A percentile compares a stretch with the other conserved stretches of the same genome.
phyloP scores from a whole-genome alignment of 2,113 vertebrate genomes.

The Campylorhamphus procurvoides region DNA sequence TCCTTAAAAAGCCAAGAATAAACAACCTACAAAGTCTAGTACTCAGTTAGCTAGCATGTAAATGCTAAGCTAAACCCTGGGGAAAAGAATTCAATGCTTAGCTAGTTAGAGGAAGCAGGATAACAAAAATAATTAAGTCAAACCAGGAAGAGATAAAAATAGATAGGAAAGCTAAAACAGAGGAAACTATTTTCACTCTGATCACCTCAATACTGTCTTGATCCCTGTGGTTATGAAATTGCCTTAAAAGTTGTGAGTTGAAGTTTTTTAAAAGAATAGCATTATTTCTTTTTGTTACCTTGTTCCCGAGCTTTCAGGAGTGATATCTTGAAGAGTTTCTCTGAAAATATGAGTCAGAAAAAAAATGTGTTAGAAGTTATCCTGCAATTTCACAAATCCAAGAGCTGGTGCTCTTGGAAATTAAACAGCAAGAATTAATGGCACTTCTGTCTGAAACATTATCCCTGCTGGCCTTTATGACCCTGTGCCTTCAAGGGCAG shows the following conservation, averaged over 20 bases:
- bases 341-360: background rate
- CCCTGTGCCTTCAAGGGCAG: background rate
- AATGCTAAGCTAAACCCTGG: background rate
- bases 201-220: background rate
- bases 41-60: background rate
- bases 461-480: background rate
- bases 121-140: background rate
- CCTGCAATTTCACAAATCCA: background rate
- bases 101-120: background rate
- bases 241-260: background rate
- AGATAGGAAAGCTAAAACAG: background rate
- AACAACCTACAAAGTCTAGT: background rate
- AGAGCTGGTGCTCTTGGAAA: background rate
- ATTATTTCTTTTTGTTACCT: background rate
- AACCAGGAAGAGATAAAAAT: constrained; percentile 2
- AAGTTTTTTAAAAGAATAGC: background rate
- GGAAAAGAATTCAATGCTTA: background rate
- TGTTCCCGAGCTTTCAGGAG: background rate
- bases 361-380: background rate
- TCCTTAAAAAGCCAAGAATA: background rate
- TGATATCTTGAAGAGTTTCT: background rate
- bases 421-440: background rate
- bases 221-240: background rate
- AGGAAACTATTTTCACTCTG: background rate
- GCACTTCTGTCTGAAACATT: background rate